Conservation (phyloP, 2,888 invertebrate species). For the Aleiodes testaceus region DNA sequence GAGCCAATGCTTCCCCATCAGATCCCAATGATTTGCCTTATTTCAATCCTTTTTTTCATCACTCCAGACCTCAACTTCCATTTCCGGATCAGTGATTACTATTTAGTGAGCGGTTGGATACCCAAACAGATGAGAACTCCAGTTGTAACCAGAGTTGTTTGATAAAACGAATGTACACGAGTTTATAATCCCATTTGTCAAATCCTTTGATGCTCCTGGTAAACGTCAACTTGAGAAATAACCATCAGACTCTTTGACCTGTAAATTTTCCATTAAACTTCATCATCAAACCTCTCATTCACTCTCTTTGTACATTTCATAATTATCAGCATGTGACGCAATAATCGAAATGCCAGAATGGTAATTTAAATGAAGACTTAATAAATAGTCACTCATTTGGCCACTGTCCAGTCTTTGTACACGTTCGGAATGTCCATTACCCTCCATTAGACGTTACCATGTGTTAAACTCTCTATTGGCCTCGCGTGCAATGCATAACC, state of each 20-base stretch:
- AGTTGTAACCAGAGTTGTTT: too few species aligned
- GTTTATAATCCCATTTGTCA: too few species aligned
- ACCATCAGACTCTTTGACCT: too few species aligned
- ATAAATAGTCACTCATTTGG: constrained; percentile 62
- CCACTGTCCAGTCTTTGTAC: constrained; percentile 58
- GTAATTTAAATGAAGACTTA: constrained; percentile 10
- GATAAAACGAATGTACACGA: too few species aligned
- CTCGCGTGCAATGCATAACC: constrained; percentile 19
- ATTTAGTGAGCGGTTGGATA: too few species aligned
- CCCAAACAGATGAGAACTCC: too few species aligned
- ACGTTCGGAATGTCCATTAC: constrained; percentile 65
- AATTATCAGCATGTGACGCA: neutral
- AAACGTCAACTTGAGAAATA: too few species aligned
- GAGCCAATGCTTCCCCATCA: constrained; percentile 13
- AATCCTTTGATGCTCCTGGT: too few species aligned
- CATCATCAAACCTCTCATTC: too few species aligned
- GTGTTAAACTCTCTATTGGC: constrained; percentile 68
- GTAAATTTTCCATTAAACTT: too few species aligned
- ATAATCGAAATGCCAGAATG: neutral
- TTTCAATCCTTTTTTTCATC: neutral
- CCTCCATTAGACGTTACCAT: constrained; percentile 66
- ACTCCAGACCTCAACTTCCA: neutral
- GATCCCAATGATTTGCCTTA: neutral
- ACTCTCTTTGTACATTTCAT: neutral
- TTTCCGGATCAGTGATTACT: too few species aligned